A percentile compares a stretch with the other conserved stretches of the same genome.
Evolutionary conservation across 2,888 invertebrate genomes (phyloP).

Genomic region (Calephelis perditalis): DNA sequence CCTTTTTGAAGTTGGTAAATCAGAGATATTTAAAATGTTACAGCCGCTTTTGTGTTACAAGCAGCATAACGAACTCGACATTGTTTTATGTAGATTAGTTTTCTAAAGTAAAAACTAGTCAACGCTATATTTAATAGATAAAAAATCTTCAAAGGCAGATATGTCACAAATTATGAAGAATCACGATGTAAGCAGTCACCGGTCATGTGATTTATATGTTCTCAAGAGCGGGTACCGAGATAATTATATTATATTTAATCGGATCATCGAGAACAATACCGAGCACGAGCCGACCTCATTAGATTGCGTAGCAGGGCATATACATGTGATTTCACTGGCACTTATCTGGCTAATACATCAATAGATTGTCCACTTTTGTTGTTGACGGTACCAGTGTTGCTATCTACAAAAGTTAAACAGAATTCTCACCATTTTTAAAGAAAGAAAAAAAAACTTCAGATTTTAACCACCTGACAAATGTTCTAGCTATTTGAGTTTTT

Average conservation of each 20-base stretch:
- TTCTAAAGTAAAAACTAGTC: no score
- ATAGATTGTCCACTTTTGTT: constrained; percentile 71
- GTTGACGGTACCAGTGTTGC: constrained; percentile 49
- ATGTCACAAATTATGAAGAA: constrained; percentile 13
- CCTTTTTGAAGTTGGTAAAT: no score
- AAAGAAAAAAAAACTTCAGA: no score
- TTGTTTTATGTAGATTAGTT: no score
- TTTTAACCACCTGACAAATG: no score
- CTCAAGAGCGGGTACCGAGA: constrained; percentile 26
- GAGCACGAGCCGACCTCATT: constrained; percentile 38
- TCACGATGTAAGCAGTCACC: constrained; percentile 12
- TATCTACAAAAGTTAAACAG: constrained; percentile 26
- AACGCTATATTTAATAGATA: neutral
- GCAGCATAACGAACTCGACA: no score
- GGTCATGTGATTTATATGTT: constrained; percentile 16
- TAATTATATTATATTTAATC: constrained; percentile 36
- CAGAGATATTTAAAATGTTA: no score
- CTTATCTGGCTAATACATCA: constrained; percentile 73
- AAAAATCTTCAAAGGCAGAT: constrained; percentile 3
- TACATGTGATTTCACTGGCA: constrained; percentile 67
- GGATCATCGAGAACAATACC: constrained; percentile 40
- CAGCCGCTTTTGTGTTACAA: no score
- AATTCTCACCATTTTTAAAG: no score
- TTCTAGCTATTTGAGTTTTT: no score
- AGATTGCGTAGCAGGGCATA: constrained; percentile 25